phyloP scores from a whole-genome alignment of 2,797 vertebrate genomes.

The Podarcis lilfordi region DNA sequence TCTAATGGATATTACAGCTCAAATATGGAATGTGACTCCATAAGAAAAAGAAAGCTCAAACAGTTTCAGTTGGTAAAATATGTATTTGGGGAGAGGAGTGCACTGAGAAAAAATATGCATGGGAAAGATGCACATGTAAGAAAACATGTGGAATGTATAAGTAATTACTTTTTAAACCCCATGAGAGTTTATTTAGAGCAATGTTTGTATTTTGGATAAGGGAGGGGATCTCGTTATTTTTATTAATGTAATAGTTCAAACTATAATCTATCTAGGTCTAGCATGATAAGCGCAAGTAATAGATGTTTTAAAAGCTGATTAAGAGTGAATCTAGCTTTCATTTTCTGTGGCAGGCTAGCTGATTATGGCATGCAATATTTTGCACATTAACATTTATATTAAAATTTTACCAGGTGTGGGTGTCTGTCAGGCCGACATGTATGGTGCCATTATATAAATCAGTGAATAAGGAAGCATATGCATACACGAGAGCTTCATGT shows the following conservation, averaged over 20 bases:
- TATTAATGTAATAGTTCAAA: not conserved
- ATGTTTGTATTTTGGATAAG: not conserved
- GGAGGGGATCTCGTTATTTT: not conserved
- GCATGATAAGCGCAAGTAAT: not conserved
- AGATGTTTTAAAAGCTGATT: not conserved
- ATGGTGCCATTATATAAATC: not conserved
- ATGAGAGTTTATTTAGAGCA: not conserved
- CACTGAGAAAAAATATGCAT: not conserved
- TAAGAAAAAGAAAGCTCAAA: not conserved
- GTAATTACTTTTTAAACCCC: not conserved
- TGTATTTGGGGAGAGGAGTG: not conserved
- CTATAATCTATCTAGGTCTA: not conserved
- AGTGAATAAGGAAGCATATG: not conserved
- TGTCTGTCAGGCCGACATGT: not conserved
- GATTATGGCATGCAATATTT: not conserved
- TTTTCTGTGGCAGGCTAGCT: not conserved
- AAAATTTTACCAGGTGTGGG: not conserved
- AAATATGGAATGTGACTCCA: not conserved
- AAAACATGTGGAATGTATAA: not conserved
- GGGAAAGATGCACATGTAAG: not conserved
- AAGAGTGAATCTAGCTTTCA: not conserved
- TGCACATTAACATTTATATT: not conserved
- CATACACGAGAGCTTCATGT: not conserved
- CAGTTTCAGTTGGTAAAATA: not conserved
- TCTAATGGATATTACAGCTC: not conserved